Base-by-base conservation (phyloP, 2,888 invertebrate genomes). In the Lagria hirta region DNA sequence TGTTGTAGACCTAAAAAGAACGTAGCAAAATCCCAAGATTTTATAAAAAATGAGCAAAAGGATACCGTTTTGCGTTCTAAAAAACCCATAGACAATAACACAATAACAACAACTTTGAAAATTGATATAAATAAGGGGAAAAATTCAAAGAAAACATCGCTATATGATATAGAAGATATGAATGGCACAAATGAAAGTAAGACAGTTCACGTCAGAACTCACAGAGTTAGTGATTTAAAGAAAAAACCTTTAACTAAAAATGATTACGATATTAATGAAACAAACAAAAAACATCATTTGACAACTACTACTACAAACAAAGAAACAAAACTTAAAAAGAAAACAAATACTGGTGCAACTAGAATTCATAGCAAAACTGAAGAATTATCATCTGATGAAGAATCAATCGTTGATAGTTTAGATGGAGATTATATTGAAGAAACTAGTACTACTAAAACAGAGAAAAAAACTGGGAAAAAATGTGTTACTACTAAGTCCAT, bases 401-500 rank as follows among this genome's bases (percentile, higher is more conserved):
- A 66, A 63, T 60, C 62, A 6, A 51, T 55, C 5, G 40, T 51
- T 15, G 66, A 67, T 21, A 60, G 58, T 36, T 32, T 54, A 20
- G 54, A 58, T 28, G 56, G 49, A 26, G 51, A 51, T 40, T 46
- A 57, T 18, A 60, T 57, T 17, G 40, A 55, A 17, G 42, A 52
- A 35, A 43, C 36, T 24, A 41, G 28, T 26, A 44, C 12, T 10
- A 48, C 30, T 22, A 41, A 47, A 47, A 75, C 78, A 23, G 48
- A 58, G 11, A 78, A 76, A 65, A 73, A 79, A 23, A 74, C 72
- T 2, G 73, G 80, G 60, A 70, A 49, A 27, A 77, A 74, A 52
- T 74, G 75, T 43, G 69, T 77, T 14, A 73, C 76, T 22, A 78
- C 78, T 0, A 79, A 78, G 59, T 76, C 76, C 0, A 74, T 75